Evolutionary conservation across 2,888 invertebrate species (phyloP).

Genomic region (Pollenia angustigena): DNA sequence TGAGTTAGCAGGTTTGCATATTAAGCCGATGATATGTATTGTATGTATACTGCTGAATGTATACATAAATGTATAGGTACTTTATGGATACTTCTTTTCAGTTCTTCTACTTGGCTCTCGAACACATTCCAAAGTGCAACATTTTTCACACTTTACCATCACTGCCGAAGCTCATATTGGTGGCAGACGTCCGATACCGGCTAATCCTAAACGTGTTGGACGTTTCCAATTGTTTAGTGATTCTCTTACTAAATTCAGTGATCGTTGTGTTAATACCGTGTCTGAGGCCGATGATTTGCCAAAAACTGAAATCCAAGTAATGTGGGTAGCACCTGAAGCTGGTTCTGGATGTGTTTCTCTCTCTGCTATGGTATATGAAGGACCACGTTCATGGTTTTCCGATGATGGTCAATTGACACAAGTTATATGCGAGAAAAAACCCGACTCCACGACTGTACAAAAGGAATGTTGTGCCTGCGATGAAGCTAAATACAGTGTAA

Average conservation of each 20-base stretch:
- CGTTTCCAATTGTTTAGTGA: constrained; percentile 89
- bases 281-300: constrained; percentile 91
- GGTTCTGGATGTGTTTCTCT: constrained; percentile 94
- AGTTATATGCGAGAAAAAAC: constrained; percentile 91
- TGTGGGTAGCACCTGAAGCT: constrained; percentile 95
- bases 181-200: constrained; percentile 80
- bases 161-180: constrained; percentile 86
- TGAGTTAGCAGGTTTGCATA: too few species aligned
- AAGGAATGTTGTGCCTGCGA: constrained; percentile 96
- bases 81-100: constrained; percentile 77
- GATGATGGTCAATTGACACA: constrained; percentile 93
- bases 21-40: too few species aligned
- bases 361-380: constrained; percentile 95
- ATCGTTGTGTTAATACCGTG: constrained; percentile 93
- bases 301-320: constrained; percentile 94
- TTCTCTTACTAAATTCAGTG: constrained; percentile 87
- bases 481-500: constrained; percentile 96
- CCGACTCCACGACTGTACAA: constrained; percentile 85
- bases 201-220: constrained; percentile 87
- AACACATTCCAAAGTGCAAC: constrained; percentile 88
- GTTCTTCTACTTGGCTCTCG: constrained; percentile 89
- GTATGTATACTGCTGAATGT: too few species aligned
- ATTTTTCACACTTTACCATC: constrained; percentile 92
- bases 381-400: constrained; percentile 92
- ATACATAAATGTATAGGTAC: not conserved